Percentiles rank a stretch among this genome's conserved stretches.
These are phyloP conservation scores for Acropternis orthonyx DNA, from an alignment of 2,797 vertebrate species.

Conservation along the genomic window DNA sequence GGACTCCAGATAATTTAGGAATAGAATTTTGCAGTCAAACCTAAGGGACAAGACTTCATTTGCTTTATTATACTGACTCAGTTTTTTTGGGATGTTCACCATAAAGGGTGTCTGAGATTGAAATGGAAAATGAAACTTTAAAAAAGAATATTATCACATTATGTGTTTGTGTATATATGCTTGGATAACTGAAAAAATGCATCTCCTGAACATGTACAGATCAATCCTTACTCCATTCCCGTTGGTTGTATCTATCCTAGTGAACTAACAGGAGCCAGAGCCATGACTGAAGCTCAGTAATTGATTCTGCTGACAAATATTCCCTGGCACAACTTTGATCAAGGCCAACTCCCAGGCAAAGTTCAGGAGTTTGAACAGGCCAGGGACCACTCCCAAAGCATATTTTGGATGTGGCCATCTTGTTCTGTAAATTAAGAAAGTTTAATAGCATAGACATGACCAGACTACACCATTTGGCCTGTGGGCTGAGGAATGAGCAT, in stretches of 20 bases:
- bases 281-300: neutral
- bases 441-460: neutral
- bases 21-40: conserved; percentile 12
- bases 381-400: neutral
- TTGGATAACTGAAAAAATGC: neutral
- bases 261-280: neutral
- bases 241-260: neutral
- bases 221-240: neutral
- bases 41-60: neutral
- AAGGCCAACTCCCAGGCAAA: neutral
- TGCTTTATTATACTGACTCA: neutral
- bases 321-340: neutral
- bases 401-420: neutral
- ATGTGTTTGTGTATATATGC: neutral
- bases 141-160: neutral
- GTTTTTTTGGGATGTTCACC: conserved; percentile 22
- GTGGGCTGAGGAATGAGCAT: neutral
- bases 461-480: neutral
- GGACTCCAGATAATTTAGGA: conserved; percentile 7
- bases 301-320: neutral
- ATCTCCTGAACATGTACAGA: neutral
- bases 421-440: neutral
- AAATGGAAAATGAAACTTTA: neutral
- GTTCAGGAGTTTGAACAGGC: neutral
- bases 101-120: conserved; percentile 1